A percentile compares a stretch with the other conserved stretches of the same genome.
phyloP scores from a whole-genome alignment of 2,797 vertebrate genomes.

The Okamejei kenojei region DNA sequence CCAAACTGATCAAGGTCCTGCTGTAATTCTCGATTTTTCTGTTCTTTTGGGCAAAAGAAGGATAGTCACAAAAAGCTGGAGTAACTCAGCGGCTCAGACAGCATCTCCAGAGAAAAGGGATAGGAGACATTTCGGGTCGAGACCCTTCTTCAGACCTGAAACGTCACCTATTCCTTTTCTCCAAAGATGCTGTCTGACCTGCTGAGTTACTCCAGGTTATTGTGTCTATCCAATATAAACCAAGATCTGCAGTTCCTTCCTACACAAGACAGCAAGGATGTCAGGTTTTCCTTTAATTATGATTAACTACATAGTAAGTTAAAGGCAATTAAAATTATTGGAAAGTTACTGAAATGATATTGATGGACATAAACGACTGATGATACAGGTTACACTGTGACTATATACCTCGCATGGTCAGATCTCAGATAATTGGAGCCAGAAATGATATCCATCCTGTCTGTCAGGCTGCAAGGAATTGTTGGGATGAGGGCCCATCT shows the following conservation, averaged over 20 bases:
- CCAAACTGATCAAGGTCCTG: no score
- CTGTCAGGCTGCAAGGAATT: not conserved
- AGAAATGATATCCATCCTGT: not conserved
- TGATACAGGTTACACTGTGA: not conserved
- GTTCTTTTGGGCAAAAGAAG: not conserved
- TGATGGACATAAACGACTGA: not conserved
- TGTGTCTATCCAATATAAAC: no score
- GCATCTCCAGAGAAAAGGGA: no score
- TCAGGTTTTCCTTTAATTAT: not conserved
- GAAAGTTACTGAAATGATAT: not conserved
- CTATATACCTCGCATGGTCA: slow-evolving; percentile 11
- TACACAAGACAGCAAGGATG: no score
- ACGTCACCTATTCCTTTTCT: no score
- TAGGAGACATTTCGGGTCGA: no score
- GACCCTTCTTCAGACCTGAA: no score
- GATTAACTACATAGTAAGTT: not conserved
- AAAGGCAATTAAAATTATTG: slow-evolving; percentile 6
- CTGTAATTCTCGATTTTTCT: not conserved
- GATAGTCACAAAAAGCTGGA: no score
- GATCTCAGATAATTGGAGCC: not conserved
- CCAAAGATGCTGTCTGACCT: no score
- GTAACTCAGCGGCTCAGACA: no score
- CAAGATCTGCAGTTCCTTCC: no score
- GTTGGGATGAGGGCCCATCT: not conserved
- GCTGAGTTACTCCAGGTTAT: no score